Base-by-base conservation (phyloP, 2,113 vertebrate species). In the Grallaria varia region DNA sequence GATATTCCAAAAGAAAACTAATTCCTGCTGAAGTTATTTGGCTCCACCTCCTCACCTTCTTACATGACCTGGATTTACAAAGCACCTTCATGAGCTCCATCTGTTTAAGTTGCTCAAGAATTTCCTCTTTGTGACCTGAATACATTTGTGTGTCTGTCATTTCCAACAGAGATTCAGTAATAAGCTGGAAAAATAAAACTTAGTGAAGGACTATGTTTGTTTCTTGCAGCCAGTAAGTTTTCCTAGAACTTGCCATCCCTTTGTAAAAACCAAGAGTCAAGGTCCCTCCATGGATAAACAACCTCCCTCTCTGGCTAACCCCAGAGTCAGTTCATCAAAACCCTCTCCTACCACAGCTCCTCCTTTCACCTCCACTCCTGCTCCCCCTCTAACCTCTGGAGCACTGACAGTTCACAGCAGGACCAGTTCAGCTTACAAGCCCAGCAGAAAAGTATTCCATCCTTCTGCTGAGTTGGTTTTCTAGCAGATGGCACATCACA, bases 401-500 rank as follows among this genome's bases (percentile, higher is more conserved):
- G 50, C 40, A 14, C 49, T 89, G 66, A 67, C 40, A 14, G 66
- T 60, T 75, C 87, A 79, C 19, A 6, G 68, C 60, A 87, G 62
- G 66, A 91, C n/a, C 27, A 40, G 68, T 60, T 82, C 52, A 82
- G 24, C 20, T 89, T 50, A 58, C 31, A 52, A 64, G 24, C 33
- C 35, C 49, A 75, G 66, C 39, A 82, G 81, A 84, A 94, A 90
- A 68, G 33, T 52, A 44, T 79, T 84, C 17, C 3, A 52, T 52
- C 84, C 66, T 84, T 91, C 87, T 87, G 74, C 78, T 68, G 49
- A 52, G 44, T 5, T 63, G 33, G 30, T 78, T 75, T 91, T 79
- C 66, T 94, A 79, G 92, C 87, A 95, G 74, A 89, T 91, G 78
- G 93, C 90, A 79, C 60, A 56, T 68, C 64, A 52, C 81, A 87